Base-by-base conservation (phyloP, 2,888 invertebrate genomes). In the Diplolepis rosae region DNA sequence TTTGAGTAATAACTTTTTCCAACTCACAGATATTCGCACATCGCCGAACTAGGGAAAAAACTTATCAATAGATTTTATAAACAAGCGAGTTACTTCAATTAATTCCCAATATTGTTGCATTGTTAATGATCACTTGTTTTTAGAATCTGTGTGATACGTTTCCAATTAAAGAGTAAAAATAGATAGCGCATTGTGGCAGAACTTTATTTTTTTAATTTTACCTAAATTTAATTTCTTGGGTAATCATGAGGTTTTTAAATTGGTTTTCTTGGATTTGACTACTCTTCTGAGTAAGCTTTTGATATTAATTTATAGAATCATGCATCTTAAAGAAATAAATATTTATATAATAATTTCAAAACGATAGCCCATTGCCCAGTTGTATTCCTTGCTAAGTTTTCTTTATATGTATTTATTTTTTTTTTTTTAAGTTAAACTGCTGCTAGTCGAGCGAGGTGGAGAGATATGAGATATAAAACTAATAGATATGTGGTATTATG, bases 401-500 rank as follows among this genome's bases (percentile, higher is more conserved):
- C 13, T 65, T 32, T 9, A 24, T 4, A 4, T 32, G 13, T 65
- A 18, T 35, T 61, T 61, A 24, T 66, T 35, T 18, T 11, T 18
- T 67, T 54, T 54, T 1, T 24, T 9, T 67, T 28, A 13, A 45
- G 22, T 30, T 30, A 28, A 54, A 45, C 42, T 48, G 61, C 67
- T 72, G 54, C 28, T 50, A 52, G 27, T 50, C 48, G 69, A 75
- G 71, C n/a, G 70, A 72, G 75, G 27, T 50, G 52, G 48, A 42
- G 13, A 68, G 54, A 68, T 28, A 52, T 75, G 72, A 77, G 80
- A 79, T 82, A 78, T 73, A 72, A 69, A 78, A 87, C 84, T 87
- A 87, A 87, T 86, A 81, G 82, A 81, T 82, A 74, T 81, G 70
- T 86, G 78, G 82, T 85, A 80, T 87, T 87, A 76, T 83, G 83